These are phyloP conservation scores for Meloidogyne exigua DNA, from an alignment of 1,140 invertebrate genomes.

Conservation along the genomic window DNA sequence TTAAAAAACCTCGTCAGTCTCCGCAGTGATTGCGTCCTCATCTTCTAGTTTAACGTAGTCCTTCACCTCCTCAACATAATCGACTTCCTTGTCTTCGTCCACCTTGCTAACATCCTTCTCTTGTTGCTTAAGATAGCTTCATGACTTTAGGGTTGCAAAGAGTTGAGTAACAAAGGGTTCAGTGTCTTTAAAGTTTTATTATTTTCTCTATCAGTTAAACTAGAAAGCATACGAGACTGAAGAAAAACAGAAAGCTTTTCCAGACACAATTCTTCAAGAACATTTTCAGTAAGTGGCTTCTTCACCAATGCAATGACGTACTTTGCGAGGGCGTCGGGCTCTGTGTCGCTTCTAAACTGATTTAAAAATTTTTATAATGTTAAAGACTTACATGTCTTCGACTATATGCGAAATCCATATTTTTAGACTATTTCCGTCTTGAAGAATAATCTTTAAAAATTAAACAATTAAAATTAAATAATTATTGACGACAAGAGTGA, in stretches of 20 bases:
- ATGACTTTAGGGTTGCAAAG: slow-evolving; percentile 7
- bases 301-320: slow-evolving; percentile 93
- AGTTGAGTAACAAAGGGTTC: slow-evolving; percentile 14
- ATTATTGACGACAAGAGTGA: not conserved
- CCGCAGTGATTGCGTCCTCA: slow-evolving; percentile 11
- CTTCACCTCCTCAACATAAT: not conserved
- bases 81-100: not conserved
- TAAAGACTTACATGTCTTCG: slow-evolving; percentile 26
- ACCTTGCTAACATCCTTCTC: not conserved
- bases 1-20: slow-evolving; percentile 18
- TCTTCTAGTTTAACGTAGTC: not conserved
- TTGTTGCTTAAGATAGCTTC: not conserved
- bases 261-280: slow-evolving; percentile 81
- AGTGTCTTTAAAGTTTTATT: slow-evolving; percentile 10
- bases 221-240: slow-evolving; percentile 57
- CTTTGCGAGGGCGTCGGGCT: slow-evolving; percentile 87
- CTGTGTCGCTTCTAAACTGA: slow-evolving; percentile 75
- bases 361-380: not conserved
- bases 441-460: slow-evolving; percentile 13
- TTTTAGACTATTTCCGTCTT: slow-evolving; percentile 29
- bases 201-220: not conserved
- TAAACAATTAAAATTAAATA: not conserved
- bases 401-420: slow-evolving; percentile 28
- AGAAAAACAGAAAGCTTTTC: slow-evolving; percentile 93
- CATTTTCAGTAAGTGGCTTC: slow-evolving; percentile 85